phyloP scores from a whole-genome alignment of 2,113 vertebrate species.

The Bubo scandiacus region DNA sequence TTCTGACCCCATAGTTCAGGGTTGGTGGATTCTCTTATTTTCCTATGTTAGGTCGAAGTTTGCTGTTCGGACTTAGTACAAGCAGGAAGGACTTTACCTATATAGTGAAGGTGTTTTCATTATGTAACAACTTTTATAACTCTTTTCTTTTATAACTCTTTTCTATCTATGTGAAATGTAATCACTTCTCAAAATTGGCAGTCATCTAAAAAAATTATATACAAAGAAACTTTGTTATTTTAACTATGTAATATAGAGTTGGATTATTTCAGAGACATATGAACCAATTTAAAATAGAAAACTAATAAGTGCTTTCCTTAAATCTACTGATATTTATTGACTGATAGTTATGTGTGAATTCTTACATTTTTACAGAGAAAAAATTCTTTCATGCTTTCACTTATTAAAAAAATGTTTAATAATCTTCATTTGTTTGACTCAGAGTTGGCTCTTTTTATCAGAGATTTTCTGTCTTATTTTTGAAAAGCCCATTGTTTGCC shows the following conservation, averaged over 20 bases:
- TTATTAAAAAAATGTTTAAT: constrained; percentile 28
- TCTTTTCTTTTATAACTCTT: background rate
- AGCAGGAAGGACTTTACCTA: background rate
- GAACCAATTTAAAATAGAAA: constrained; percentile 30
- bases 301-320: background rate
- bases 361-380: background rate
- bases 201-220: background rate
- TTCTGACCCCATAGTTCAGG: background rate
- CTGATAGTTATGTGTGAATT: constrained; percentile 10
- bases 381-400: background rate
- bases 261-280: background rate
- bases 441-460: constrained; percentile 12
- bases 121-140: background rate
- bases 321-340: constrained; percentile 11
- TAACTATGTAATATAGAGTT: background rate
- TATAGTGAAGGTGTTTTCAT: background rate
- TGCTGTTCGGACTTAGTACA: background rate
- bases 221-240: background rate
- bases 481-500: constrained; percentile 54
- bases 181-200: constrained; percentile 2
- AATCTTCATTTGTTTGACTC: constrained; percentile 1
- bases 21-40: background rate
- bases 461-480: constrained; percentile 33
- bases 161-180: background rate
- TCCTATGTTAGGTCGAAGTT: background rate